Base-by-base conservation (phyloP, 2,888 invertebrate species). In the Philonicus albiceps region DNA sequence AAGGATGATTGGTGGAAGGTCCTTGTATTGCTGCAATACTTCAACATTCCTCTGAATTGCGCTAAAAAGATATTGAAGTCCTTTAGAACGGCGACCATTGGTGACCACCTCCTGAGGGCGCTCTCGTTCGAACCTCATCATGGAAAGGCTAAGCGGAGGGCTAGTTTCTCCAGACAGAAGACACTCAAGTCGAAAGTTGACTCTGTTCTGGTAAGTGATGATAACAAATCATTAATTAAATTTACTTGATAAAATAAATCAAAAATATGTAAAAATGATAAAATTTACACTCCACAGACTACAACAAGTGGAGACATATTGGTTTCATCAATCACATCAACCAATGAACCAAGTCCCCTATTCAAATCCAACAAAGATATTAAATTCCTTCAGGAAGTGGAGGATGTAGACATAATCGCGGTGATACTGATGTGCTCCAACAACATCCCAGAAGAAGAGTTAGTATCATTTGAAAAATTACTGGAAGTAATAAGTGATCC, bases 1-100 rank as follows among this genome's bases (percentile, higher is more conserved):
- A 91, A 92, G 0, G 94, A 96, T 90, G 93, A 94, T 84, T 96
- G 96, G 96, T 94, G 96, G 90, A 94, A 94, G 81, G 95, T 96
- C 89, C 90, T 96, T 16, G 91, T 96, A 30, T 94, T 95, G 55
- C 94, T 95, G 1, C 95, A 96, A 89, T 94, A 95, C 37, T 95
- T 95, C 89, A 93, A 95, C 86, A 95, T 96, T 90, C 95, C 96
- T 0, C 89, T 94, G 22, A 92, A 93, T 5, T 90, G 91, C 73
- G 87, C 91, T 2, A 90, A 90, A 85, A 88, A 88, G 55, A 89
- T 92, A 0, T 84, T 90, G 34, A 89, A 89, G 1, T 88, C 90
- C 84, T 92, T 92, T 83, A 89, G 88, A 8, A 89, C 89, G 13
- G 86, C 87, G 1, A 86, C 89, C 1, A 88, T 91, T 40, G 92